Base-by-base conservation (phyloP, 2,797 vertebrate species). In the Crocidura indochinensis region DNA sequence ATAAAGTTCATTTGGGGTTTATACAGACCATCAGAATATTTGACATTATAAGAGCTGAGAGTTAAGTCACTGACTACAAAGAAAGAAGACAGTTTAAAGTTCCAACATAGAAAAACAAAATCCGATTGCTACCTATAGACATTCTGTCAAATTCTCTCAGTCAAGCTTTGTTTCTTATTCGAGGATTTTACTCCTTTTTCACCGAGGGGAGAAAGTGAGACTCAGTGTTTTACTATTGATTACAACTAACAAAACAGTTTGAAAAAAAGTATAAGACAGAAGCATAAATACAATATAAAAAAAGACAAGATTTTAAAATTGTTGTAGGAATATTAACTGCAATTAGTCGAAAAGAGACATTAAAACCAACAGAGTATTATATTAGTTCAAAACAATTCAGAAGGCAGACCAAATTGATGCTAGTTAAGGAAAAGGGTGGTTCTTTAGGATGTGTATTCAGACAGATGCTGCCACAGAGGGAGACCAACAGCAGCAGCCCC, bases 351-450 rank as follows among this genome's bases (percentile, higher is more conserved):
- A 94, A 97, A 96, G 90, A 97, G 29, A 94, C 96, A 97, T 96
- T 97, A 98, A 97, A 97, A 97, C 79, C 96, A 97, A 96, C 96
- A 97, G 93, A 96, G 96, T 97, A 88, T 96, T 96, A 97, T 87
- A 96, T 96, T 97, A 96, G 96, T 79, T 97, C 88, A 94, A 96
- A 97, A 98, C 94, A 94, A 90, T 92, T 96, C 91, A 93, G 96
- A 97, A 98, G 97, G 98, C 96, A 97, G 97, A 97, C 97, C 97
- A 94, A 96, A 96, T 93, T 69, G 95, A 97, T 89, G 88, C 89
- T 94, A 97, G 84, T 95, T 97, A 96, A 95, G 97, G 96, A 97
- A 94, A 93, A 95, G 96, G 95, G 90, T 96, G 97, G 95, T 95
- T 95, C 97, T 29, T 72, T 89, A 96, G 94, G 93, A 94, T 90